Evolutionary conservation across 37 sponge, comb jelly and placozoan species (phyloP), one percentile per base, ranked within the genome.

Genomic region (Corticium candelabrum): DNA sequence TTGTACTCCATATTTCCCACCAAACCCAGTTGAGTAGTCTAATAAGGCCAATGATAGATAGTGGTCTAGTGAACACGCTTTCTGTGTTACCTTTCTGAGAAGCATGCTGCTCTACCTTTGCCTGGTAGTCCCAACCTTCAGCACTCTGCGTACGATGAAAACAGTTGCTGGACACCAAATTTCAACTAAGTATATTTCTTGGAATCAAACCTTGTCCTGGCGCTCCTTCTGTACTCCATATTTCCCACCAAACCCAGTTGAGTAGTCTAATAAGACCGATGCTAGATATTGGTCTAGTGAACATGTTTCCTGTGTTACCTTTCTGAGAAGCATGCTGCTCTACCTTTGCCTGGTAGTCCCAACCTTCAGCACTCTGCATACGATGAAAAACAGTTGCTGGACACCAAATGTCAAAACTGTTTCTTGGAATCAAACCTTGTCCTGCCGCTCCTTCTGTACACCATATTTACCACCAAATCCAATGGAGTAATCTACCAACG

Each of bases 1-100:
- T 79, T 90, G 84, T 2, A 94, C 89, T 11, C 95, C 95, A 81
- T 81, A 94, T 75, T 91, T 91, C 21, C 95, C 95, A 69, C 95
- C 95, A 83, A 94, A 94, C 5, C 95, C 95, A 40, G 90, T 90
- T 11, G 62, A 50, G 62, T 50, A 21, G 21, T 50, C 62, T 50
- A 50, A 21, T 27, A 21, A 50, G 62, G 21, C 11, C n/a, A n/a
- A 40, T 36, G 85, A 83, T n/a, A n/a, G n/a, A n/a, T n/a, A n/a
- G n/a, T n/a, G n/a, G n/a, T n/a, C n/a, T n/a, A n/a, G n/a, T n/a
- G n/a, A n/a, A n/a, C n/a, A n/a, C n/a, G n/a, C n/a, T n/a, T n/a
- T n/a, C n/a, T n/a, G n/a, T 21, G 15, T 27, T 50, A 85, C 90
- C 95, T 38, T 86, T 91, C 71, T 94, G 95, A 1, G 95, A 94